Evolutionary conservation across 2,888 invertebrate species (phyloP), one percentile per base, ranked within the genome.

Genomic region (Palloptera scutellata): DNA sequence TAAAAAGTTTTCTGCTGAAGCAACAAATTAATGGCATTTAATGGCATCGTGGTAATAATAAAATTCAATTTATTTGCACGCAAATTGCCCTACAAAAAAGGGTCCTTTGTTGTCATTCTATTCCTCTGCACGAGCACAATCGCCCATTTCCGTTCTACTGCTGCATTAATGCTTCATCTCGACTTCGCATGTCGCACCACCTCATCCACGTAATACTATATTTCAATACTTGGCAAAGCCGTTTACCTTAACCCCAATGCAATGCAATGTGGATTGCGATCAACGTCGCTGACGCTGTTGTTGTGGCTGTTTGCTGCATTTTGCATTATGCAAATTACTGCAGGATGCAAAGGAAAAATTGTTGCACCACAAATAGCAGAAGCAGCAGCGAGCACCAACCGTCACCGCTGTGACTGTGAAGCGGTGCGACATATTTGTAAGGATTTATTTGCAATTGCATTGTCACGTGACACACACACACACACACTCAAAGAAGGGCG

Each of bases 291-390:
- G 17, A n/a, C 45, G 51, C 42, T 42, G 45, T 60, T 43, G 53
- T 61, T 55, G 57, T 53, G 53, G 59, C 54, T 59, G 58, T 61
- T 53, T 20, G 59, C 45, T 59, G 62, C 30, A 30, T 30, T 30
- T 60, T 71, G 71, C 67, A 70, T 70, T 68, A 71, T 70, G 68
- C 61, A 71, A 71, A 73, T 71, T 66, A 67, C 72, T 68, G 69
- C 68, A 70, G 69, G 61, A 62, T 57, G 61, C 57, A 60, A 45
- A 61, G 48, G 62, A 48, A 48, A 58, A 59, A 60, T n/a, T 10
- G 61, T 51, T 42, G 48, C 19, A 40, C 52, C 48, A 10, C 48
- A 58, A 59, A 48, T 12, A 53, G 58, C 11, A 48, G 42, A 53
- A 48, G 13, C 2, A 2, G 17, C 9, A 53, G 15, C 15, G 54